These are phyloP conservation scores for Lindbergichthys nudifrons DNA, from an alignment of 2,797 vertebrate species.

Conservation along the genomic window DNA sequence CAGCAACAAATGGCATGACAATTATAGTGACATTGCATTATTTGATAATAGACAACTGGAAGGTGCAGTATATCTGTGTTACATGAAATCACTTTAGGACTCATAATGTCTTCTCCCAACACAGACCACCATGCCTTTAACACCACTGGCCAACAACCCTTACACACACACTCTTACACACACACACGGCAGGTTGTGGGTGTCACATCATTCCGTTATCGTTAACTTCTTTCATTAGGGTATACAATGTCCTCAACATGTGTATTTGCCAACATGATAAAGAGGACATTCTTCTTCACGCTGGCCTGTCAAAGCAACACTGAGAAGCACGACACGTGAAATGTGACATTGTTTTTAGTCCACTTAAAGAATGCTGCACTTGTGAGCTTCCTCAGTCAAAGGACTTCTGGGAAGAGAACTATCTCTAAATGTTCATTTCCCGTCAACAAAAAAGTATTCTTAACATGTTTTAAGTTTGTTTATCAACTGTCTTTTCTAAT, in stretches of 20 bases:
- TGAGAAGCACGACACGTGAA: conserved; percentile 39
- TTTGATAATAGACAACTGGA: conserved; percentile 33
- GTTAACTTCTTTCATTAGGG: conserved; percentile 65
- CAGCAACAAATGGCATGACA: neutral
- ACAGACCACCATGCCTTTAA: conserved; percentile 23
- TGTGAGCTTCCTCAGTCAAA: conserved; percentile 40
- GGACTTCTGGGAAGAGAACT: neutral
- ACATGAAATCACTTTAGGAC: conserved; percentile 49
- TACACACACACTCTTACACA: conserved; percentile 1
- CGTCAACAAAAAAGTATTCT: too few relatives aligned
- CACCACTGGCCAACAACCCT: neutral
- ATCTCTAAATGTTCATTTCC: too few relatives aligned
- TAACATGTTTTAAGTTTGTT: neutral
- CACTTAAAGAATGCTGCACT: conserved; percentile 12
- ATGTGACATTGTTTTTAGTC: conserved; percentile 34
- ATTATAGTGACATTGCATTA: conserved; percentile 28
- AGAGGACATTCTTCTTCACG: conserved; percentile 43
- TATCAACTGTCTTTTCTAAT: neutral
- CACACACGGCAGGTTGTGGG: conserved; percentile 32
- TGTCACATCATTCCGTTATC: conserved; percentile 67
- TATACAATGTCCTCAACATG: conserved; percentile 52
- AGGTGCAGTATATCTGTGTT: conserved; percentile 22
- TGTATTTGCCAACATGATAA: conserved; percentile 68
- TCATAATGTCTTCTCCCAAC: conserved; percentile 4
- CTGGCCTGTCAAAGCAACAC: conserved; percentile 29